Evolutionary conservation across 2,797 vertebrate species (phyloP).

Genomic region (Lepus oiostolus): DNA sequence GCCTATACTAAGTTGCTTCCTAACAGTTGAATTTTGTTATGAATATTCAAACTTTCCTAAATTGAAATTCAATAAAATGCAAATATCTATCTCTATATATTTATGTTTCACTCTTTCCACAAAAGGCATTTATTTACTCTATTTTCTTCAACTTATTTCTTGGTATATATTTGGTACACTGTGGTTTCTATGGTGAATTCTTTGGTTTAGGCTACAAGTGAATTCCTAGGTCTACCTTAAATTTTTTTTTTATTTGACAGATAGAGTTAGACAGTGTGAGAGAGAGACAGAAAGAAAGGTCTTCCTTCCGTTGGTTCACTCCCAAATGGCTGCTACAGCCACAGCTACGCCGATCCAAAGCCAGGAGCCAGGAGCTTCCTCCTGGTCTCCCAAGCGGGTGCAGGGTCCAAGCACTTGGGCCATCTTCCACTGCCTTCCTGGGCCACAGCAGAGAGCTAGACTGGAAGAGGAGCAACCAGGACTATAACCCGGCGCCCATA

Average conservation of each 20-base stretch:
- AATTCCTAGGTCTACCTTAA: neutral
- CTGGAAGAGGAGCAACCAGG: too few relatives aligned
- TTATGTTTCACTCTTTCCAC: neutral
- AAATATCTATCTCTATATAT: neutral
- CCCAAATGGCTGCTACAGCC: too few relatives aligned
- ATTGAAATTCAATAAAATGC: neutral
- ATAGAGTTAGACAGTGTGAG: too few relatives aligned
- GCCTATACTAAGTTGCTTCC: neutral
- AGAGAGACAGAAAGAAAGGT: too few relatives aligned
- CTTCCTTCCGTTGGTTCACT: too few relatives aligned
- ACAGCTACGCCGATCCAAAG: too few relatives aligned
- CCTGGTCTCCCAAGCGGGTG: too few relatives aligned
- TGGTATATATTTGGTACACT: neutral
- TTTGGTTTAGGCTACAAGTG: neutral
- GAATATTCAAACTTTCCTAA: slow-evolving; percentile 7
- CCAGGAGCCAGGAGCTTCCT: too few relatives aligned
- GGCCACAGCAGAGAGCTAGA: too few relatives aligned
- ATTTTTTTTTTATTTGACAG: neutral
- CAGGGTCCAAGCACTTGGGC: too few relatives aligned
- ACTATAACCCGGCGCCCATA: too few relatives aligned
- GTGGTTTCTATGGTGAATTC: neutral
- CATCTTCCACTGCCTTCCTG: too few relatives aligned
- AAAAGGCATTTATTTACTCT: neutral
- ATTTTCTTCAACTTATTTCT: neutral
- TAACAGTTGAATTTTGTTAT: neutral